Conservation (phyloP, 2,797 vertebrate species). For the Hydrophis major region DNA sequence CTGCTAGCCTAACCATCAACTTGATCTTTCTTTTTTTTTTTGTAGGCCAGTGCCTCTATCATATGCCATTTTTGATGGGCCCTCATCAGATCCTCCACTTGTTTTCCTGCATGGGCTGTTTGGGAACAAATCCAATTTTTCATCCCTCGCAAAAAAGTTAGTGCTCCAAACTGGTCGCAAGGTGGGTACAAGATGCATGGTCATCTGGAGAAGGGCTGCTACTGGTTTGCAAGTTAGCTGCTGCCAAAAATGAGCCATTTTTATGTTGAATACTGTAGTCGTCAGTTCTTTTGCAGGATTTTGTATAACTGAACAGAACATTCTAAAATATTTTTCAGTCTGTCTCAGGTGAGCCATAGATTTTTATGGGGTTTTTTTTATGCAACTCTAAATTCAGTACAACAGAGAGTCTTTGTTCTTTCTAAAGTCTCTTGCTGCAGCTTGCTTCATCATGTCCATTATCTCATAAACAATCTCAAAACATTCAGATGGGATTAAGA, state of each 20-base stretch:
- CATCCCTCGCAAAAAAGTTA: constrained; percentile 83
- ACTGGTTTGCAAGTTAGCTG: background rate
- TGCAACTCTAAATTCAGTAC: background rate
- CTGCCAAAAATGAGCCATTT: background rate
- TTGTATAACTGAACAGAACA: background rate
- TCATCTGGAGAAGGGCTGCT: background rate
- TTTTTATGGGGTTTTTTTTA: background rate
- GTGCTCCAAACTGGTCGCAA: constrained; percentile 83
- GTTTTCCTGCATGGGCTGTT: constrained; percentile 94
- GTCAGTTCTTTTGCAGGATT: too few species aligned
- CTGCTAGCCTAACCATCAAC: background rate
- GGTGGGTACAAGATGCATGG: constrained; percentile 69
- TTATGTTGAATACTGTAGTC: background rate
- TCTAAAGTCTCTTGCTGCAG: background rate
- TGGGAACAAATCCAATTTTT: constrained; percentile 89
- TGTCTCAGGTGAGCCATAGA: background rate
- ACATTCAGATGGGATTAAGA: background rate
- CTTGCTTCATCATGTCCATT: background rate
- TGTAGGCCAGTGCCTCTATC: constrained; percentile 81
- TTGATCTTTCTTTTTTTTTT: background rate
- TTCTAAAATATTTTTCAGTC: background rate
- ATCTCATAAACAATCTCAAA: background rate
- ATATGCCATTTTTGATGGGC: constrained; percentile 81
- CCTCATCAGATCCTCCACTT: constrained; percentile 74
- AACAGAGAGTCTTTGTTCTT: background rate